These are phyloP conservation scores for Ceratitis capitata DNA, from an alignment of 1,140 invertebrate species.

Conservation along the genomic window DNA sequence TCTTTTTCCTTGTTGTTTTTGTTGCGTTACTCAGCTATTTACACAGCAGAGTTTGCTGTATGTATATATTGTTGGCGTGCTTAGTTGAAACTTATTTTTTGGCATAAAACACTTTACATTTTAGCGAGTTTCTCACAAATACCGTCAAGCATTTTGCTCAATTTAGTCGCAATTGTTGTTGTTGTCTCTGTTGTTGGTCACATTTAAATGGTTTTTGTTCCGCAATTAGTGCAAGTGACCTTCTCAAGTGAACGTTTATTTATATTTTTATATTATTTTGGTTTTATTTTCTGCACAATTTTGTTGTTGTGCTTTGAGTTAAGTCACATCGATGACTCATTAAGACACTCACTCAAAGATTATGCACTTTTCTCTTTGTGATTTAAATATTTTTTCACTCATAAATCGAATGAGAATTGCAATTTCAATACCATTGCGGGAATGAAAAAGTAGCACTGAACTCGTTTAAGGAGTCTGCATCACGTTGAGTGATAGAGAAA, in stretches of 20 bases:
- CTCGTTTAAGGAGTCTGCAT: no score
- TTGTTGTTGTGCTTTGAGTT: no score
- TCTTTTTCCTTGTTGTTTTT: not conserved
- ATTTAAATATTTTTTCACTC: not conserved
- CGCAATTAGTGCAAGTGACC: not conserved
- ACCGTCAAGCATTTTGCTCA: no score
- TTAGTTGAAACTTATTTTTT: not conserved
- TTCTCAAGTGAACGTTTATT: no score
- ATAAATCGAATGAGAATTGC: no score
- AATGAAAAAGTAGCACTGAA: no score
- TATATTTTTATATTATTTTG: no score
- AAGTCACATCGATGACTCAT: no score
- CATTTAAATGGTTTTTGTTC: not conserved
- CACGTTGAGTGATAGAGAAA: no score
- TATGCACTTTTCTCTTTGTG: not conserved
- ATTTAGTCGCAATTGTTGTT: not conserved
- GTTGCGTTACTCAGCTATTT: not conserved
- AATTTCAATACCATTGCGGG: no score
- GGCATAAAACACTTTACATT: conserved; percentile 44
- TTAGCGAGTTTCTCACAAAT: conserved; percentile 32
- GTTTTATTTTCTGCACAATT: no score
- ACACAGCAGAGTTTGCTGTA: not conserved
- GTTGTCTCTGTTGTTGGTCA: not conserved
- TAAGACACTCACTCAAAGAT: no score
- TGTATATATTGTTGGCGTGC: not conserved